Evolutionary conservation across 2,888 invertebrate genomes (phyloP).

Genomic region (Sepioteuthis lessoniana): DNA sequence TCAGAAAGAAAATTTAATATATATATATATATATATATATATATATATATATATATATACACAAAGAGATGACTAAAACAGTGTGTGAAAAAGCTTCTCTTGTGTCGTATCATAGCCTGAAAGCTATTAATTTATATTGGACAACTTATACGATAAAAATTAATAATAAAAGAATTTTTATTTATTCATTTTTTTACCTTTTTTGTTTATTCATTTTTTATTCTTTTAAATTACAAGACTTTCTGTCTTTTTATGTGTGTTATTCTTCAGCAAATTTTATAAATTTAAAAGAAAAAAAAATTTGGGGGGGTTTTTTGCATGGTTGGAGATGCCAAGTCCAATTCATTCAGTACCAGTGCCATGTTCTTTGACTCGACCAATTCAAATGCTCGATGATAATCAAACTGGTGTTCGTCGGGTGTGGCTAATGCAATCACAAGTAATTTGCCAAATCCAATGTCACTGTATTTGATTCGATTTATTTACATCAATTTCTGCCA

Average conservation of each 20-base stretch:
- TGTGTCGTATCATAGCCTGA: neutral
- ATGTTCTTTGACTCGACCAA: slow-evolving; percentile 2
- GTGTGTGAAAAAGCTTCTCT: neutral
- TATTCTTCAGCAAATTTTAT: slow-evolving; percentile 1
- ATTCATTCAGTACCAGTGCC: neutral
- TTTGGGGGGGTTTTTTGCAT: neutral
- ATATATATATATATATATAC: neutral
- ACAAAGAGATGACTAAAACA: neutral
- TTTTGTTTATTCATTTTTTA: too few species aligned
- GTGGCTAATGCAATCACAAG: slow-evolving; percentile 33
- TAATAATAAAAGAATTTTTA: neutral
- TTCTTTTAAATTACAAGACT: neutral
- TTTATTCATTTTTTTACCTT: neutral
- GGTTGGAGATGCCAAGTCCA: slow-evolving; percentile 25
- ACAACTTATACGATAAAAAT: neutral
- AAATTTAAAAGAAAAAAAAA: neutral
- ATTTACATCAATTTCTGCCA: slow-evolving; percentile 33
- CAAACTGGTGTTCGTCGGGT: slow-evolving; percentile 11
- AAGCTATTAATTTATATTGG: neutral
- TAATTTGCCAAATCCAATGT: slow-evolving; percentile 23
- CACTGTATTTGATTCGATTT: slow-evolving; percentile 1
- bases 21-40: too few species aligned
- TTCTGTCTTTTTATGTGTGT: neutral
- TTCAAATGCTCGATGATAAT: neutral
- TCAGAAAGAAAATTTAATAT: too few species aligned